These are phyloP conservation scores for Diadophis punctatus DNA, from an alignment of 2,113 vertebrate species.

Conservation along the genomic window DNA sequence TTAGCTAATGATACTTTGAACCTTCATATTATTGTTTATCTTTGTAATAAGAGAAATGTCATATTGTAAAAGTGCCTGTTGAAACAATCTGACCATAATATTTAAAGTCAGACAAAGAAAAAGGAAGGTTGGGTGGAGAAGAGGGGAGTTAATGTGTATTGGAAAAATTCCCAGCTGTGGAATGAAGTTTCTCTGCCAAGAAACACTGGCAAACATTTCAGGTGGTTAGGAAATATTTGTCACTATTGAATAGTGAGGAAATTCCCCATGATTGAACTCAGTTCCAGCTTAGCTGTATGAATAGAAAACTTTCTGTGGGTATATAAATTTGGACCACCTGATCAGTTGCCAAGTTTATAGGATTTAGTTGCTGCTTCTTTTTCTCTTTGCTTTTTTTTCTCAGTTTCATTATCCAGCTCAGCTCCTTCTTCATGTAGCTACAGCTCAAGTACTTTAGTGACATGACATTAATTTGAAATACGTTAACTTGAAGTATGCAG, in stretches of 20 bases:
- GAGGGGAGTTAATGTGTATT: constrained; percentile 3
- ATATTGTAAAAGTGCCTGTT: neutral
- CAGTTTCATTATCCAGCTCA: constrained; percentile 24
- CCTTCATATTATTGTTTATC: constrained; percentile 25
- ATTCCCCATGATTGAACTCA: neutral
- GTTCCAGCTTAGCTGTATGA: neutral
- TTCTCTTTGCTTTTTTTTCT: neutral
- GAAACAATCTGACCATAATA: constrained; percentile 24
- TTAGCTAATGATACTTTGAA: neutral
- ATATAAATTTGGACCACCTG: neutral
- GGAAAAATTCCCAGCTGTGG: constrained; percentile 34
- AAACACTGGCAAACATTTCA: constrained; percentile 17
- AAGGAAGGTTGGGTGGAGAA: neutral
- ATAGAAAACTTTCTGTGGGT: neutral
- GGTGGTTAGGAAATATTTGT: constrained; percentile 6
- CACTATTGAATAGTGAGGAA: neutral
- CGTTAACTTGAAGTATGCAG: constrained; percentile 60
- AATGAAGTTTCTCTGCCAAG: constrained; percentile 40
- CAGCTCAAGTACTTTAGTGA: constrained; percentile 54
- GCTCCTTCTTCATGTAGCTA: constrained; percentile 43
- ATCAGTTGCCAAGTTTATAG: neutral
- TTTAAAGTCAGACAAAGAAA: constrained; percentile 33
- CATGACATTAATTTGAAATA: constrained; percentile 59
- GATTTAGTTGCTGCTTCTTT: constrained; percentile 21
- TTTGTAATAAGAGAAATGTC: constrained; percentile 31